Conservation (phyloP, 2,888 invertebrate genomes). For the Heliconius erato region DNA sequence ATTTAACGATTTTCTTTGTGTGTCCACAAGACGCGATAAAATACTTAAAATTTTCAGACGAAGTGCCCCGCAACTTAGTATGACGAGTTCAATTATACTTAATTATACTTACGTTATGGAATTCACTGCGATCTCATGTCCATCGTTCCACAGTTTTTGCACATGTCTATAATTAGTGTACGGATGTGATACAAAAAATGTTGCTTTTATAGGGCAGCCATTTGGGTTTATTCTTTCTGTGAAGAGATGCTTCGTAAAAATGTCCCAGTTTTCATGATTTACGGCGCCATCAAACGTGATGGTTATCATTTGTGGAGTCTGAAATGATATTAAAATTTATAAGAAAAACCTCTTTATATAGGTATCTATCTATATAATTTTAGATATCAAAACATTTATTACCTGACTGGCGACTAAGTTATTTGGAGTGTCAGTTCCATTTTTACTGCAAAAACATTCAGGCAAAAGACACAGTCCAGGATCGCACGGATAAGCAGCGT, state of each 20-base stretch:
- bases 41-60: background rate
- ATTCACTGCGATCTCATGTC: conserved; percentile 95
- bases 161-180: conserved; percentile 96
- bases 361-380: too few relatives aligned
- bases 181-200: conserved; percentile 95
- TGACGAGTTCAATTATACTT: background rate
- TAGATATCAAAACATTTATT: conserved; percentile 34
- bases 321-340: conserved; percentile 45
- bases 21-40: background rate
- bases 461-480: conserved; percentile 88
- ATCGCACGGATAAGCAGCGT: conserved; percentile 89
- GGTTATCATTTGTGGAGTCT: conserved; percentile 93
- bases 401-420: conserved; percentile 87
- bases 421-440: conserved; percentile 91
- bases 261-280: conserved; percentile 93
- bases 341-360: too few relatives aligned
- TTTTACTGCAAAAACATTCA: conserved; percentile 91
- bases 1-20: background rate
- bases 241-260: conserved; percentile 89
- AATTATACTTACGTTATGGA: conserved; percentile 92
- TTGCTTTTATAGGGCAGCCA: conserved; percentile 92
- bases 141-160: conserved; percentile 94
- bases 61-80: background rate
- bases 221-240: conserved; percentile 91
- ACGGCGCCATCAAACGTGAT: conserved; percentile 93